phyloP scores from a whole-genome alignment of 2,113 vertebrate species.

The Pyrgilauda ruficollis region DNA sequence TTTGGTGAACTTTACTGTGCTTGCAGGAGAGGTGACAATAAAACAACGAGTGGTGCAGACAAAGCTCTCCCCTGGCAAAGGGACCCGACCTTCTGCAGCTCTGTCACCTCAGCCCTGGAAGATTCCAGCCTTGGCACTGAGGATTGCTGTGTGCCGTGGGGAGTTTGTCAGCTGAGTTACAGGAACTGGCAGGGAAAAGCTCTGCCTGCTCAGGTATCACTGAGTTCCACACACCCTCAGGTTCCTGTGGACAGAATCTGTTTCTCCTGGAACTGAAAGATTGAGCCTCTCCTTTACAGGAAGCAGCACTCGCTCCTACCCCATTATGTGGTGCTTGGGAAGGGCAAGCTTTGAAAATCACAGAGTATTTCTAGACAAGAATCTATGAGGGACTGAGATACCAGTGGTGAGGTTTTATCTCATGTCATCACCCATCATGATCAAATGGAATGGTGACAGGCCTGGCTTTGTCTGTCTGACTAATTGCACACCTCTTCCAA shows the following conservation, averaged over 20 bases:
- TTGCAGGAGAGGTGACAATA: neutral
- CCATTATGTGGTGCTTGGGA: neutral
- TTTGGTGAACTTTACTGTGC: neutral
- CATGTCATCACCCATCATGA: neutral
- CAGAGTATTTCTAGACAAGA: neutral
- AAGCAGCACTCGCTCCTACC: neutral
- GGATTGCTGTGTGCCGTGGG: neutral
- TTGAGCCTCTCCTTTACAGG: neutral
- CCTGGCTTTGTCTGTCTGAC: neutral
- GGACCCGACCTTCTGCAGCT: neutral
- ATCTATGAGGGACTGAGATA: neutral
- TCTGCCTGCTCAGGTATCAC: neutral
- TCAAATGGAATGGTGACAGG: neutral
- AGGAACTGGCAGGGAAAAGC: neutral
- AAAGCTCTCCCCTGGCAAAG: neutral
- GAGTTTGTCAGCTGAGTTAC: neutral
- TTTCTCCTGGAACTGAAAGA: neutral
- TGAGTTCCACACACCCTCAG: neutral
- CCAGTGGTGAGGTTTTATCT: neutral
- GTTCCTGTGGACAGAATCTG: neutral
- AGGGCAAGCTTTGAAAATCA: neutral
- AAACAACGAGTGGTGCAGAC: neutral
- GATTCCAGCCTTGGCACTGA: neutral
- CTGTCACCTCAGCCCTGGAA: neutral
- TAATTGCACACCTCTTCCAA: neutral